A percentile compares a stretch with the other conserved stretches of the same genome.
Conservation (phyloP, 1,140 invertebrate species). For the Zaprionus vittiger region DNA sequence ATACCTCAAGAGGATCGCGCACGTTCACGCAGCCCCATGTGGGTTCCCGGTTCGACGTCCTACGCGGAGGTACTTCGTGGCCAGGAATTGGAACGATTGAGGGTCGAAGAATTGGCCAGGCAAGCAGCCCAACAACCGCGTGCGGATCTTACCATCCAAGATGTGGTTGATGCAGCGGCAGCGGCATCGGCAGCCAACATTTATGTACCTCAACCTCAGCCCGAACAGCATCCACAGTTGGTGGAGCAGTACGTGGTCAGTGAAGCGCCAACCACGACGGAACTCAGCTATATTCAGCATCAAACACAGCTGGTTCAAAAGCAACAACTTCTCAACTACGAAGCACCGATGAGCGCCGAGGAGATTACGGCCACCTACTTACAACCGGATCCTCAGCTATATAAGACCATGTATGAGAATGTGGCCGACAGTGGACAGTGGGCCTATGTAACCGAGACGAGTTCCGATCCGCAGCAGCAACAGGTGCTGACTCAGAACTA, state of each 20-base stretch:
- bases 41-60: constrained; percentile 89
- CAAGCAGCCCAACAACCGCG: constrained; percentile 39
- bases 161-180: constrained; percentile 67
- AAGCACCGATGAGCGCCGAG: constrained; percentile 75
- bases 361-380: constrained; percentile 77
- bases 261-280: constrained; percentile 22
- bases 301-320: constrained; percentile 31
- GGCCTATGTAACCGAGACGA: constrained; percentile 55
- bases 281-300: constrained; percentile 39
- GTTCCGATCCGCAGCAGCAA: constrained; percentile 41
- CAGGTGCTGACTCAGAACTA: constrained; percentile 54
- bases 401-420: constrained; percentile 81
- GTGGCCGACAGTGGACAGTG: constrained; percentile 77
- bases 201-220: constrained; percentile 31
- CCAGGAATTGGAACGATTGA: constrained; percentile 77
- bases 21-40: constrained; percentile 89
- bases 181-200: constrained; percentile 27
- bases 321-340: constrained; percentile 41
- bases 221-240: constrained; percentile 23
- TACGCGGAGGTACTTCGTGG: constrained; percentile 92
- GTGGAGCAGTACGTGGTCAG: constrained; percentile 41
- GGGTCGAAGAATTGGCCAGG: constrained; percentile 58
- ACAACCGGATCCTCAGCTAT: constrained; percentile 76
- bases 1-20: constrained; percentile 78
- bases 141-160: constrained; percentile 64